These are phyloP conservation scores for Cinclus mexicanus DNA, from an alignment of 2,113 vertebrate genomes.

Conservation along the genomic window DNA sequence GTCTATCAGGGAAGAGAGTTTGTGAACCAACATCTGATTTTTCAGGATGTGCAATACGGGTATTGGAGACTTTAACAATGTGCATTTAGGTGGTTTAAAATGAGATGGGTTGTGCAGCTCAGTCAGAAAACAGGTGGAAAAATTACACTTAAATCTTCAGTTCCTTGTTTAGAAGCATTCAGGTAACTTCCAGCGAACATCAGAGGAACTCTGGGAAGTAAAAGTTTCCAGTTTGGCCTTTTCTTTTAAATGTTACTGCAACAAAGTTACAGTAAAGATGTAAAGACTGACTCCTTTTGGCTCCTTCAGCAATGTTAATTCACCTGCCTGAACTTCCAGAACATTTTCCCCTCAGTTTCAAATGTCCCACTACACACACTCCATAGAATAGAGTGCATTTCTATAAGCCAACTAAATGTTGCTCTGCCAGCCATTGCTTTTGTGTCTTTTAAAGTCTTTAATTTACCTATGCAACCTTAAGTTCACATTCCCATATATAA, in stretches of 20 bases:
- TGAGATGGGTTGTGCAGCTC: not conserved
- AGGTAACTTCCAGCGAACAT: not conserved
- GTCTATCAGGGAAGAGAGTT: not conserved
- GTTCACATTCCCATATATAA: conserved; percentile 43
- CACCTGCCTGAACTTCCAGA: not conserved
- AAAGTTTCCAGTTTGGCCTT: not conserved
- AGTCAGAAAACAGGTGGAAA: not conserved
- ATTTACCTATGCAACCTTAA: conserved; percentile 52
- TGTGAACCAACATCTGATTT: not conserved
- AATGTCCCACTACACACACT: not conserved
- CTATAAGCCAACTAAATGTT: not conserved
- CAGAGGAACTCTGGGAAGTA: not conserved
- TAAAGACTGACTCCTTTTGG: not conserved
- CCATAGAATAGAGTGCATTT: not conserved
- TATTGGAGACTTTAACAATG: not conserved
- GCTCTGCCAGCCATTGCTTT: not conserved
- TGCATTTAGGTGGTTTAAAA: not conserved
- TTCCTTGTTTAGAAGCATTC: not conserved
- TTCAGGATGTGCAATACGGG: not conserved
- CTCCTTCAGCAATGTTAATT: not conserved
- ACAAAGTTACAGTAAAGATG: not conserved
- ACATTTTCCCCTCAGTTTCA: not conserved
- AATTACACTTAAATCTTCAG: not conserved
- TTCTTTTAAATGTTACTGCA: not conserved
- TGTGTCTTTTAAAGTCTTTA: conserved; percentile 12